phyloP scores from a whole-genome alignment of 2,113 vertebrate genomes.

The Dendropsophus ebraccatus region DNA sequence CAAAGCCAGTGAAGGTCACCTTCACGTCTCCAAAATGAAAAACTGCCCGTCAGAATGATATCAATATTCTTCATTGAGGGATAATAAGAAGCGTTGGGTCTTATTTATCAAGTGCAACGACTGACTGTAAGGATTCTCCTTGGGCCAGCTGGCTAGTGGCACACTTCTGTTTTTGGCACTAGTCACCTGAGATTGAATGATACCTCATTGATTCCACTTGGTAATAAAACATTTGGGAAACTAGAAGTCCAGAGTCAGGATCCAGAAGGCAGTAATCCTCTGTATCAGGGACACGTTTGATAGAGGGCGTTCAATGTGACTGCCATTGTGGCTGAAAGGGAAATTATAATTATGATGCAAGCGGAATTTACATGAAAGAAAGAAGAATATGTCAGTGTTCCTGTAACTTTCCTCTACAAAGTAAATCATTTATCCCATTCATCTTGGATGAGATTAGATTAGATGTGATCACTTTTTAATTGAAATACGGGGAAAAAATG shows the following conservation, averaged over 20 bases:
- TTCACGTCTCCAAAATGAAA: slow-evolving; percentile 76
- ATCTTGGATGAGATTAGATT: neutral
- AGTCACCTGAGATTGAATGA: slow-evolving; percentile 4
- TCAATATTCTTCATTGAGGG: slow-evolving; percentile 52
- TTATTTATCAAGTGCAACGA: slow-evolving; percentile 52
- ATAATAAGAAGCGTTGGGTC: slow-evolving; percentile 36
- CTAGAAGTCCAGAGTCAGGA: neutral
- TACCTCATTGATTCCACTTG: slow-evolving; percentile 14
- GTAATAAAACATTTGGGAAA: neutral
- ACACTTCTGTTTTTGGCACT: neutral
- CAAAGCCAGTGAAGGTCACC: slow-evolving; percentile 78
- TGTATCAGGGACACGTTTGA: neutral
- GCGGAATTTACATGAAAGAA: slow-evolving; percentile 5
- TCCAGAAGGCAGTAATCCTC: neutral
- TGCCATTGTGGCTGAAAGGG: neutral
- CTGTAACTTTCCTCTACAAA: slow-evolving; percentile 8
- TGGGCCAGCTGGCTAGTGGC: neutral
- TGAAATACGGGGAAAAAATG: neutral
- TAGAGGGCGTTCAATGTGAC: slow-evolving; percentile 25
- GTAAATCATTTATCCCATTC: slow-evolving; percentile 14
- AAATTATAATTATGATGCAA: slow-evolving; percentile 15
- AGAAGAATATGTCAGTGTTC: neutral
- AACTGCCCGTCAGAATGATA: slow-evolving; percentile 67
- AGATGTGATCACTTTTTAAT: slow-evolving; percentile 14
- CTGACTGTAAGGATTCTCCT: slow-evolving; percentile 17